Evolutionary conservation across 2,888 invertebrate species (phyloP).

Genomic region (Leptinotarsa peninsularis): DNA sequence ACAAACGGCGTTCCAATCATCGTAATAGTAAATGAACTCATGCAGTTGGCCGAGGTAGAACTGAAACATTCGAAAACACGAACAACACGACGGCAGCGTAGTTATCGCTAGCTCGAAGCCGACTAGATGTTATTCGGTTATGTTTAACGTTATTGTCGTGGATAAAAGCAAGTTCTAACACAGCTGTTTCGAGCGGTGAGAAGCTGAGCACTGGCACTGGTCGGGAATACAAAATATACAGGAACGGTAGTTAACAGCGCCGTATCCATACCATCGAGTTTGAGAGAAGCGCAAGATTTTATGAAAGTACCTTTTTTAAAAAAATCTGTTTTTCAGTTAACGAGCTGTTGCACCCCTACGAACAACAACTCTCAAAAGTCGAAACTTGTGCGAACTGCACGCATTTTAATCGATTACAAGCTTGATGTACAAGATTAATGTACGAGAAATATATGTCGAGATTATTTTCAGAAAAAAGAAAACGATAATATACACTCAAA

Average conservation of each 20-base stretch:
- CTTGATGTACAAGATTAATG: too few relatives aligned
- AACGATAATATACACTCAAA: too few relatives aligned
- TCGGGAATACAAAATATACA: slow-evolving; percentile 22
- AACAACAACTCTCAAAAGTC: too few relatives aligned
- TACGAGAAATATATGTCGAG: too few relatives aligned
- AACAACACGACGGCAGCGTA: slow-evolving; percentile 6
- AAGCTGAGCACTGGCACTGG: not conserved
- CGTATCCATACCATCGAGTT: not conserved
- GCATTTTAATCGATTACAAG: too few relatives aligned
- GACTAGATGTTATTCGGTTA: slow-evolving; percentile 1
- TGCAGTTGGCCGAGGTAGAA: slow-evolving; percentile 14
- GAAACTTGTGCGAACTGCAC: too few relatives aligned
- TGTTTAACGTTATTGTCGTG: slow-evolving; percentile 5
- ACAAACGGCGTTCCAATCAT: slow-evolving; percentile 10
- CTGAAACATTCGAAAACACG: slow-evolving; percentile 9
- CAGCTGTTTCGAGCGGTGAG: slow-evolving; percentile 26
- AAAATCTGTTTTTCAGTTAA: too few relatives aligned
- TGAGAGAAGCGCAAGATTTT: too few relatives aligned
- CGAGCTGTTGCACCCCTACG: too few relatives aligned
- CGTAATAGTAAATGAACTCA: slow-evolving; percentile 10
- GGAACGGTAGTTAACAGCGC: slow-evolving; percentile 2
- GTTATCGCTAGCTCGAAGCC: slow-evolving; percentile 14
- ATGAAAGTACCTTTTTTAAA: too few relatives aligned
- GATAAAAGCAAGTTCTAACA: slow-evolving; percentile 19
- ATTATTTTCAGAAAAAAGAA: too few relatives aligned